A percentile compares a stretch with the other conserved stretches of the same genome.
Conservation (phyloP, 1,140 invertebrate genomes). For the Campodea augens region DNA sequence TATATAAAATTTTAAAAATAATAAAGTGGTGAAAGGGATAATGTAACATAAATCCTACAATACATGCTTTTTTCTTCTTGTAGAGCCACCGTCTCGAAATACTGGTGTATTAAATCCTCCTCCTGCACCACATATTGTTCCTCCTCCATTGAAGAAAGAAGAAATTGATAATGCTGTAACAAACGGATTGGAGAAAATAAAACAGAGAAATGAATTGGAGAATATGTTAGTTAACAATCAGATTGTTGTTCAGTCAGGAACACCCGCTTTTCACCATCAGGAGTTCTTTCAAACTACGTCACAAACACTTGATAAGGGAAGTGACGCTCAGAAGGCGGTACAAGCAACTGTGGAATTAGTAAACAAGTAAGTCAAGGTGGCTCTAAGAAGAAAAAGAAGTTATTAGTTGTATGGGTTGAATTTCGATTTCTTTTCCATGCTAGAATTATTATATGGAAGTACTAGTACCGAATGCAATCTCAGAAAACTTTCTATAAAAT, state of each 20-base stretch:
- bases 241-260: constrained; percentile 20
- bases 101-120: constrained; percentile 21
- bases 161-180: constrained; percentile 19
- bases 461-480: neutral
- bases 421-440: too few species aligned
- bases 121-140: constrained; percentile 19
- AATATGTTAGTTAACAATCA: constrained; percentile 17
- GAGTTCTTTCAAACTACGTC: constrained; percentile 27
- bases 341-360: constrained; percentile 24
- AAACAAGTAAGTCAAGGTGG: constrained; percentile 20
- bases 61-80: too few species aligned
- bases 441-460: neutral
- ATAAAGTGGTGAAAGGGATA: too few species aligned
- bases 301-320: constrained; percentile 21
- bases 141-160: constrained; percentile 19
- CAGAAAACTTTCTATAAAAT: neutral
- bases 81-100: too few species aligned
- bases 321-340: constrained; percentile 23
- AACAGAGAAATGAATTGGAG: constrained; percentile 16
- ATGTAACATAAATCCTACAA: too few species aligned
- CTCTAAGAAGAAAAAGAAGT: neutral
- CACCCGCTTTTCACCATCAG: constrained; percentile 23
- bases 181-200: constrained; percentile 15
- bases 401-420: neutral
- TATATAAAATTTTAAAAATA: too few species aligned